Percentiles rank a stretch among this genome's conserved stretches.
These are phyloP conservation scores for Criorhina ranunculi DNA, from an alignment of 2,888 invertebrate genomes.

Conservation along the genomic window DNA sequence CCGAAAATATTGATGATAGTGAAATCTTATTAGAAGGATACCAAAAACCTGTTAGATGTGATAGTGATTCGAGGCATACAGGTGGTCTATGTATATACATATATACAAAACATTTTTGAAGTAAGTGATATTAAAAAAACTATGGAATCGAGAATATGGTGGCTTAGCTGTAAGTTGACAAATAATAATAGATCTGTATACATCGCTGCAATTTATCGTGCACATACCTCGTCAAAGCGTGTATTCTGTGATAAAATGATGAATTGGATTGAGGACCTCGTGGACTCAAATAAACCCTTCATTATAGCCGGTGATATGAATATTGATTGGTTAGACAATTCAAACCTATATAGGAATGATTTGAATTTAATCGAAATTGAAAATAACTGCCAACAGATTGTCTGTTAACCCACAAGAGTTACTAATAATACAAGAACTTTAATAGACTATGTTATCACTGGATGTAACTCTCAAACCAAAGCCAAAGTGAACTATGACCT, in stretches of 20 bases:
- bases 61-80: neutral
- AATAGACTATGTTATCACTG: slow-evolving; percentile 18
- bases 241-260: slow-evolving; percentile 6
- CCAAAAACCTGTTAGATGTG: neutral
- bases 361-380: slow-evolving; percentile 6
- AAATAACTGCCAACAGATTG: slow-evolving; percentile 5
- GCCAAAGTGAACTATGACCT: neutral
- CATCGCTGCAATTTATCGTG: slow-evolving; percentile 1
- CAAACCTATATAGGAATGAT: neutral
- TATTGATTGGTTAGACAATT: slow-evolving; percentile 11
- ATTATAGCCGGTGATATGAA: slow-evolving; percentile 17
- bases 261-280: slow-evolving; percentile 5
- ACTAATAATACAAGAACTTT: slow-evolving; percentile 6
- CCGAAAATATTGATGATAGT: neutral
- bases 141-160: too few species aligned
- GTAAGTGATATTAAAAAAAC: too few species aligned
- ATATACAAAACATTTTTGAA: too few species aligned
- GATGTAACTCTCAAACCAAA: neutral
- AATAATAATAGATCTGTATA: slow-evolving; percentile 8
- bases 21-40: slow-evolving; percentile 1
- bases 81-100: too few species aligned
- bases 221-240: neutral
- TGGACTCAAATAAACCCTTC: slow-evolving; percentile 16
- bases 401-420: neutral
- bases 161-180: neutral